Evolutionary conservation across 2,113 vertebrate genomes (phyloP).

Genomic region (Gorsachius goisagi): DNA sequence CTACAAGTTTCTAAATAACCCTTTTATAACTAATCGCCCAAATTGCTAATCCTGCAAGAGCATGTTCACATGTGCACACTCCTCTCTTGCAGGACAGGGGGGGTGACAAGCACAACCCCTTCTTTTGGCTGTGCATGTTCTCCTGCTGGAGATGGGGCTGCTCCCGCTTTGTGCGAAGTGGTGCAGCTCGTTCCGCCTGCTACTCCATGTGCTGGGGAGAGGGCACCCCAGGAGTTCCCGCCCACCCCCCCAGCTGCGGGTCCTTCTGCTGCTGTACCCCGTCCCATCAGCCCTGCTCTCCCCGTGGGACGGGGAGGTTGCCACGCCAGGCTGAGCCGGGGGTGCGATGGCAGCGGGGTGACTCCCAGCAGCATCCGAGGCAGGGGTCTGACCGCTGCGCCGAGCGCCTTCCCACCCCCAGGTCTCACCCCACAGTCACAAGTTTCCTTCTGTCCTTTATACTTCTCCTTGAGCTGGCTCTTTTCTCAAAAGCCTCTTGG

Average conservation of each 20-base stretch:
- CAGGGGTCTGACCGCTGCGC: not conserved
- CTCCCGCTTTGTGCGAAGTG: not conserved
- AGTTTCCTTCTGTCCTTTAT: not conserved
- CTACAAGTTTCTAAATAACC: not conserved
- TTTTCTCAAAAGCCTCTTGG: not conserved
- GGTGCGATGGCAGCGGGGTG: rapidly evolving
- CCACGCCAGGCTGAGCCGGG: not conserved
- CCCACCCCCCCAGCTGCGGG: not conserved
- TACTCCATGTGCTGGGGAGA: rapidly evolving
- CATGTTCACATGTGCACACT: rapidly evolving
- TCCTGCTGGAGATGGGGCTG: not conserved
- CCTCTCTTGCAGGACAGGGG: not conserved
- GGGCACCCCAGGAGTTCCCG: too few relatives aligned
- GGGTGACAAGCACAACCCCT: not conserved
- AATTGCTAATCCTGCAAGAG: not conserved
- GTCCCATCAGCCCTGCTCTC: not conserved
- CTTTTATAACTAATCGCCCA: not conserved
- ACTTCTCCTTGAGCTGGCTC: not conserved
- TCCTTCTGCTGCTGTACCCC: not conserved
- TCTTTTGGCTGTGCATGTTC: not conserved
- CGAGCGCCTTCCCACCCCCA: not conserved
- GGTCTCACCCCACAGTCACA: not conserved
- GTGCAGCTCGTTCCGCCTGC: not conserved
- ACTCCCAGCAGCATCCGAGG: not conserved
- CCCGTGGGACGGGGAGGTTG: not conserved